Conservation (phyloP, 2,797 vertebrate species). For the Xerus rutilus region DNA sequence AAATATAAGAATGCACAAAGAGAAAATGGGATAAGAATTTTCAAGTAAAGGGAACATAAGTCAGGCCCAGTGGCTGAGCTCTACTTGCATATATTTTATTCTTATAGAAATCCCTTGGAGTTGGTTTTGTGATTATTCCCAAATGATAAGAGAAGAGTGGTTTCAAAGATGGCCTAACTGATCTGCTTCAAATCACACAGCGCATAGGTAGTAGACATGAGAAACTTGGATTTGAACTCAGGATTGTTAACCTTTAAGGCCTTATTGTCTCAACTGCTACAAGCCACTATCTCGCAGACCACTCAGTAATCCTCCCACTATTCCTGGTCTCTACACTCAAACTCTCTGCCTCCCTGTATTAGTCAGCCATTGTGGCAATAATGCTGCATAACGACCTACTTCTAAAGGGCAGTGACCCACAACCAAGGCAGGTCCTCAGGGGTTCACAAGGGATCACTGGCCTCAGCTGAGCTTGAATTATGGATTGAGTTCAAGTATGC, state of each 20-base stretch:
- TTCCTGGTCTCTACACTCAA: background rate
- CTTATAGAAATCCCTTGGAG: background rate
- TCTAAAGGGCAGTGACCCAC: background rate
- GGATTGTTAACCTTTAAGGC: background rate
- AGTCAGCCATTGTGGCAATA: background rate
- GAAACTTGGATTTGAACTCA: background rate
- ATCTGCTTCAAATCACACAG: background rate
- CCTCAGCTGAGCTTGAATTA: background rate
- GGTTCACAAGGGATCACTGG: background rate
- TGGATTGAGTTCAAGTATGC: background rate
- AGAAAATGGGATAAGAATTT: conserved; percentile 35
- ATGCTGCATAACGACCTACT: background rate
- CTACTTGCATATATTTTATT: background rate
- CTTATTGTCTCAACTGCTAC: background rate
- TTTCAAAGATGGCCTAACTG: background rate
- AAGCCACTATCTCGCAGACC: background rate
- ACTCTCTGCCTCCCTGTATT: background rate
- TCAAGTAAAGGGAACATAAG: background rate
- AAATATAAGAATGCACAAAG: background rate
- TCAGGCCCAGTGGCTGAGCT: background rate
- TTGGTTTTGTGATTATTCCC: background rate
- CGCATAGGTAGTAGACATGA: background rate
- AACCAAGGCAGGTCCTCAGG: background rate
- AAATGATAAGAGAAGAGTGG: background rate
- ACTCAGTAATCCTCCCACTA: background rate